Percentiles rank a stretch among this genome's conserved stretches.
These are phyloP conservation scores for Tachycineta bicolor DNA, from an alignment of 2,113 vertebrate genomes.

Conservation along the genomic window DNA sequence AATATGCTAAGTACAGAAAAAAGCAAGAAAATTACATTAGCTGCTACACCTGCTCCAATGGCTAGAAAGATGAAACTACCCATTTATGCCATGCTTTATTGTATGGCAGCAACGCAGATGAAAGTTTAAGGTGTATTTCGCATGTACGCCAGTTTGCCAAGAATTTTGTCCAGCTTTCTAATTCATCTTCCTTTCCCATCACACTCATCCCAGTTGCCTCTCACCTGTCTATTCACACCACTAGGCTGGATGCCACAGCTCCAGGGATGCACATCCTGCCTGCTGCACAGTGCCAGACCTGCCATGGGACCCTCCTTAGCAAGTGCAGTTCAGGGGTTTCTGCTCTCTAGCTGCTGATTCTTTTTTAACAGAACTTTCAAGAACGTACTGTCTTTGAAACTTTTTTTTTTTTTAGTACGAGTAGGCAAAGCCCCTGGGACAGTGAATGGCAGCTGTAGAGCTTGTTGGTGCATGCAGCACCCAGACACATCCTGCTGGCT, in stretches of 20 bases:
- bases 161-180: background rate
- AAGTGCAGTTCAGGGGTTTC: background rate
- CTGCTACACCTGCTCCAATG: background rate
- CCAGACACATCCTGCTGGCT: background rate
- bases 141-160: background rate
- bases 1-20: background rate
- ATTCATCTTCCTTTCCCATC: background rate
- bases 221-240: background rate
- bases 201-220: background rate
- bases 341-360: background rate
- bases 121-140: background rate
- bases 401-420: background rate
- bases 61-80: background rate
- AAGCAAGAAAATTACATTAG: background rate
- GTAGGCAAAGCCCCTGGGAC: background rate
- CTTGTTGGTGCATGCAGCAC: background rate
- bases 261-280: background rate
- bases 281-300: fast-evolving
- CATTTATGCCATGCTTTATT: background rate
- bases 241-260: background rate
- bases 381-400: background rate
- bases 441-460: background rate
- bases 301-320: background rate
- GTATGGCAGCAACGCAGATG: background rate
- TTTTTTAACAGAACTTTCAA: background rate